A percentile compares a stretch with the other conserved stretches of the same genome.
Evolutionary conservation across 2,797 vertebrate genomes (phyloP).

Genomic region (Eulemur coronatus): DNA sequence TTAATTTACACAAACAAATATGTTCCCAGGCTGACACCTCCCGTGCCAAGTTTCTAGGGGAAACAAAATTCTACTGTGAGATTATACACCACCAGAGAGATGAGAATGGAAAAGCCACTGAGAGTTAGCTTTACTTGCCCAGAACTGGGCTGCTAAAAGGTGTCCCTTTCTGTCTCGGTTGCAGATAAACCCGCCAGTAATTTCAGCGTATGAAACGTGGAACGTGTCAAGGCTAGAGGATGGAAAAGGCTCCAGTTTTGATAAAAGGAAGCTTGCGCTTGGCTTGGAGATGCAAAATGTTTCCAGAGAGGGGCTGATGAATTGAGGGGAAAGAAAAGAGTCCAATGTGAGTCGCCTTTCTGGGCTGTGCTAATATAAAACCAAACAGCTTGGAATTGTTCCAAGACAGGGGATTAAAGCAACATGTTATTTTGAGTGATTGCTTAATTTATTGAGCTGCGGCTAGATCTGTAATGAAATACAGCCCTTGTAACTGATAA

Average conservation of each 20-base stretch:
- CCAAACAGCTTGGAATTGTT: conserved; percentile 16
- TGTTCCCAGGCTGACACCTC: conserved; percentile 74
- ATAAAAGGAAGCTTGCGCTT: conserved; percentile 46
- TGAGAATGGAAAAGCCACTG: neutral
- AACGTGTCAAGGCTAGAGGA: neutral
- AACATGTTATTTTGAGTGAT: conserved; percentile 60
- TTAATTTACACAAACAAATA: conserved; percentile 76
- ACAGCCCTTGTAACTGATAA: conserved; percentile 39
- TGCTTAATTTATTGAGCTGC: conserved; percentile 67
- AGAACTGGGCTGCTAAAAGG: neutral
- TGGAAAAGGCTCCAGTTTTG: neutral
- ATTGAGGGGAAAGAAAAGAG: neutral
- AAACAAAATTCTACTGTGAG: conserved; percentile 62
- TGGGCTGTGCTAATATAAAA: neutral
- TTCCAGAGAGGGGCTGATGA: neutral
- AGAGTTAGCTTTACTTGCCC: neutral
- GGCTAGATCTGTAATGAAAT: conserved; percentile 67
- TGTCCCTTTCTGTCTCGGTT: neutral
- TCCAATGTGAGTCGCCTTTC: conserved; percentile 21
- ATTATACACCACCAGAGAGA: conserved; percentile 46
- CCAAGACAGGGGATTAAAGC: conserved; percentile 64
- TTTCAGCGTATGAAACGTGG: neutral
- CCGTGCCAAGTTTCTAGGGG: conserved; percentile 73
- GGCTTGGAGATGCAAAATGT: neutral
- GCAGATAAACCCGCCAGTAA: conserved; percentile 38